Conservation (phyloP, 2,888 invertebrate species). For the Drosophila rubida region DNA sequence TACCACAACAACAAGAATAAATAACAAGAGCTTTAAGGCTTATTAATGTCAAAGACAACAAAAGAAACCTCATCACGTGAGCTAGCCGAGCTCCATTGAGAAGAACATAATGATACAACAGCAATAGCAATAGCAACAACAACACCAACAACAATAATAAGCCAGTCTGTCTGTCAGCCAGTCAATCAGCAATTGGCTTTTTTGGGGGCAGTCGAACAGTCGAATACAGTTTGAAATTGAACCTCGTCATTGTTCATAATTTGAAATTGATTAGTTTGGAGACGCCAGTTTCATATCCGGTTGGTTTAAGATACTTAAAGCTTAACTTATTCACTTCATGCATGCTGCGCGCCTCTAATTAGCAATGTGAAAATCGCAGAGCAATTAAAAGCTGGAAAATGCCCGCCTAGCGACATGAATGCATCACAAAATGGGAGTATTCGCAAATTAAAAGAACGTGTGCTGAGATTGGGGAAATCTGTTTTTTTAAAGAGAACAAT, state of each 20-base stretch:
- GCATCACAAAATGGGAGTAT: slow-evolving; percentile 15
- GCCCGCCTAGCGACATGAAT: slow-evolving; percentile 33
- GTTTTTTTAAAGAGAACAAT: too few species aligned
- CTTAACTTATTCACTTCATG: slow-evolving; percentile 37
- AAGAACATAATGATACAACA: slow-evolving; percentile 57
- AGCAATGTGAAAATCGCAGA: slow-evolving; percentile 50
- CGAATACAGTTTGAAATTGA: slow-evolving; percentile 18
- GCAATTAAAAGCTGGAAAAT: slow-evolving; percentile 69
- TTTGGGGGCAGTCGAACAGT: slow-evolving; percentile 50
- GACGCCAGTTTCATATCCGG: slow-evolving; percentile 64
- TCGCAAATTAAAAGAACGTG: slow-evolving; percentile 21
- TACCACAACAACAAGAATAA: slow-evolving; percentile 17
- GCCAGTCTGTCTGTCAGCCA: slow-evolving; percentile 30
- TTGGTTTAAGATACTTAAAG: slow-evolving; percentile 40
- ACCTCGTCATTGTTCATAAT: slow-evolving; percentile 67
- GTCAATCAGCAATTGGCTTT: slow-evolving; percentile 17
- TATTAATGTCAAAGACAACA: slow-evolving; percentile 72
- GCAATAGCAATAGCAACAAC: slow-evolving; percentile 9
- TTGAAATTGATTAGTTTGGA: slow-evolving; percentile 61
- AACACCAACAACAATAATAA: slow-evolving; percentile 20
- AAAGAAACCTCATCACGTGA: slow-evolving; percentile 68
- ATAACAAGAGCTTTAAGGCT: slow-evolving; percentile 19
- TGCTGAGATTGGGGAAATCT: neutral
- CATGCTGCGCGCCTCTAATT: slow-evolving; percentile 55
- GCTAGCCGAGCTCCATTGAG: slow-evolving; percentile 36